Percentiles rank a stretch among this genome's conserved stretches.
These are phyloP conservation scores for Python bivittatus DNA, from an alignment of 2,113 vertebrate genomes.

Conservation along the genomic window DNA sequence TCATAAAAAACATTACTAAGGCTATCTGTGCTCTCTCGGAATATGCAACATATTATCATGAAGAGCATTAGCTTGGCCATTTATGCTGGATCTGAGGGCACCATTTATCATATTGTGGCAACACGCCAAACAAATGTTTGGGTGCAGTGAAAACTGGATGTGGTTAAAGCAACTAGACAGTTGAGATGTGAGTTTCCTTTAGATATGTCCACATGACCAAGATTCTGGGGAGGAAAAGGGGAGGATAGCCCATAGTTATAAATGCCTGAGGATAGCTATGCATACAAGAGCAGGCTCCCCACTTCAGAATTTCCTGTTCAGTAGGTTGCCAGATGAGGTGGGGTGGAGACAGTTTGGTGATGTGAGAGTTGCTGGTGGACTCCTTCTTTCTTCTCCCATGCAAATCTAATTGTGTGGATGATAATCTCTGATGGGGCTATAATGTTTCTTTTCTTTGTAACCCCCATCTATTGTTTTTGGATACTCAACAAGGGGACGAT, in stretches of 20 bases:
- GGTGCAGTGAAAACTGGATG: background rate
- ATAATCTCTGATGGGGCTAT: background rate
- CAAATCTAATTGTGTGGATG: background rate
- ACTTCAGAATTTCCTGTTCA: background rate
- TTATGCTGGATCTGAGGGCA: background rate
- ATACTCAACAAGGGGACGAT: background rate
- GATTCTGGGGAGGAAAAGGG: background rate
- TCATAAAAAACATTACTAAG: background rate
- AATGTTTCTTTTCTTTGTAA: background rate
- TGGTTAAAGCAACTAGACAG: background rate
- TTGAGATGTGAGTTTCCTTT: background rate
- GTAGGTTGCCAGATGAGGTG: background rate
- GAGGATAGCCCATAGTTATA: background rate
- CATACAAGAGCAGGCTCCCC: background rate
- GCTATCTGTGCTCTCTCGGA: background rate
- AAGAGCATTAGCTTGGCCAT: background rate
- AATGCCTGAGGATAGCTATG: background rate
- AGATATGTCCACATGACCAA: background rate
- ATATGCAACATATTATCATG: background rate
- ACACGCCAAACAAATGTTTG: background rate
- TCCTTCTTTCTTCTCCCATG: background rate
- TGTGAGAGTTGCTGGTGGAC: background rate
- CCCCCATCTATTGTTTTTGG: background rate
- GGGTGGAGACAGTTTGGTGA: background rate
- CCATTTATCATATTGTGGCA: background rate